These are phyloP conservation scores for Podabrus alpinus DNA, from an alignment of 2,888 invertebrate species.

Conservation along the genomic window DNA sequence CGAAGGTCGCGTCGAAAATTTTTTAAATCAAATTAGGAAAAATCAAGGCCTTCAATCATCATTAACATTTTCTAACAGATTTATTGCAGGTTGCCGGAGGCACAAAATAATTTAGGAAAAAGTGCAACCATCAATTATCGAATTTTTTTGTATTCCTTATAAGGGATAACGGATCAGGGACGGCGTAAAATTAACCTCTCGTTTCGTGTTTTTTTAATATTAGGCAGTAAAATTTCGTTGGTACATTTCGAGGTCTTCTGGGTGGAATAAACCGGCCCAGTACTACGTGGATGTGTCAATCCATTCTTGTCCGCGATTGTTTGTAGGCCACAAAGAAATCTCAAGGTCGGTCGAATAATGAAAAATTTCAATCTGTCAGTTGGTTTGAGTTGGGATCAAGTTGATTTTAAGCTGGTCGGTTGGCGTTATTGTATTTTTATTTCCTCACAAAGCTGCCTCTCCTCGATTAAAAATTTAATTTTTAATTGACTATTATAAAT, in stretches of 20 bases:
- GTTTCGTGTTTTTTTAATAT: neutral
- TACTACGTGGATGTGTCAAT: neutral
- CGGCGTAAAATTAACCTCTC: neutral
- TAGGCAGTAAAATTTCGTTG: neutral
- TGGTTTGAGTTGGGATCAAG: constrained; percentile 27
- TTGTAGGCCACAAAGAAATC: constrained; percentile 16
- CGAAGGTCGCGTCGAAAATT: neutral
- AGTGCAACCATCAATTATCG: neutral
- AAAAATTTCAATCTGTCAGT: constrained; percentile 30
- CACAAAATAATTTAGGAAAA: neutral
- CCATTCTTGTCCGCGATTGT: neutral
- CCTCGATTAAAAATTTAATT: neutral
- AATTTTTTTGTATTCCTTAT: neutral
- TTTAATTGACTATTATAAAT: neutral
- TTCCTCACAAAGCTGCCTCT: neutral
- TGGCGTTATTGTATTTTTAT: neutral
- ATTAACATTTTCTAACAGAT: neutral
- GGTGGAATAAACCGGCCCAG: neutral
- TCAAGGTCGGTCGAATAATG: constrained; percentile 25
- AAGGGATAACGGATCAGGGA: neutral
- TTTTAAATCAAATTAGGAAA: neutral
- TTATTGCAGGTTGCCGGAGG: neutral
- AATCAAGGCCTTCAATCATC: neutral
- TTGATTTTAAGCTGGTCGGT: neutral
- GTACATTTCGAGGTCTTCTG: neutral